Percentiles rank a stretch among this genome's conserved stretches.
Conservation (phyloP, 1,140 invertebrate genomes). For the Lineus longissimus region DNA sequence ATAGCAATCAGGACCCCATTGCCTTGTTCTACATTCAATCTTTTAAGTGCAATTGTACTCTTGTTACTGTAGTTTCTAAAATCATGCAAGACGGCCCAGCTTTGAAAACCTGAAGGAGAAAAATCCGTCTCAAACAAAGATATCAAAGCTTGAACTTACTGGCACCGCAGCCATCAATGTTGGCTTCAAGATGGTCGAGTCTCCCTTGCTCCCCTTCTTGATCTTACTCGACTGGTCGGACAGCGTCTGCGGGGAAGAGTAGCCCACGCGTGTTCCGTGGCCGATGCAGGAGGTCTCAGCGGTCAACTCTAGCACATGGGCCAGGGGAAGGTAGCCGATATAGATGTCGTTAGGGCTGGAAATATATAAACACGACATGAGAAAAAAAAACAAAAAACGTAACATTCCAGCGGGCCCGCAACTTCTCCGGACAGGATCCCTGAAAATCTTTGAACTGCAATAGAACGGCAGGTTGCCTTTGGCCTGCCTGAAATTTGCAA, state of each 20-base stretch:
- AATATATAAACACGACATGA: constrained; percentile 1
- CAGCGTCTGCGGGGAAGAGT: constrained; percentile 91
- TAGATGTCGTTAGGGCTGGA: constrained; percentile 70
- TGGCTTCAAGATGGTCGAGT: constrained; percentile 83
- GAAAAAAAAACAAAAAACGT: constrained; percentile 34
- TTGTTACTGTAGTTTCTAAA: no score
- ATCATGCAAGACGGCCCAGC: no score
- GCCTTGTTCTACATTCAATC: no score
- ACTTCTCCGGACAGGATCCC: no score
- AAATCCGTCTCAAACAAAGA: no score
- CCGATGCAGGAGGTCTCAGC: constrained; percentile 60
- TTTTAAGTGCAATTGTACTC: no score
- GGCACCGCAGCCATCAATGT: constrained; percentile 95
- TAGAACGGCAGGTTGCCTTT: no score
- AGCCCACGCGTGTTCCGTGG: constrained; percentile 88
- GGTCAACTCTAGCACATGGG: constrained; percentile 94
- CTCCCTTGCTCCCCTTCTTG: constrained; percentile 76
- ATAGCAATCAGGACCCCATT: no score
- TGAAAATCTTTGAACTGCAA: no score
- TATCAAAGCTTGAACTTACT: constrained; percentile 59
- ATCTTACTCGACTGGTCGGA: constrained; percentile 93
- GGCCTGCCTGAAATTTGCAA: no score
- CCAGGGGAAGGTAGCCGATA: constrained; percentile 92
- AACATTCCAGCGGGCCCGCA: neutral
- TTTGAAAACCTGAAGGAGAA: no score